phyloP scores from a whole-genome alignment of 2,888 invertebrate species.

The Lissonota sp. region DNA sequence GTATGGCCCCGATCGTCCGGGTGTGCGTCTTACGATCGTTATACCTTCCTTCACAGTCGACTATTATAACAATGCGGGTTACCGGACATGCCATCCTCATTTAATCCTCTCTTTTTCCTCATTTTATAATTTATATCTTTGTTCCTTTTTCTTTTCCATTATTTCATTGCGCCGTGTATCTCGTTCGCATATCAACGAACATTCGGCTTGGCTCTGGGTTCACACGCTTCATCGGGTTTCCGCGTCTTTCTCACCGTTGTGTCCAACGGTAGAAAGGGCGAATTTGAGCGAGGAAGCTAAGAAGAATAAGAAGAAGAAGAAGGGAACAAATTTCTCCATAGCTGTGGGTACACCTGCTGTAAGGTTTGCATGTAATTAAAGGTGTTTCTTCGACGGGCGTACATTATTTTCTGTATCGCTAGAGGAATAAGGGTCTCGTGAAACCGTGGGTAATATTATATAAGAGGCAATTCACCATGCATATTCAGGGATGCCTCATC shows the following conservation, averaged over 20 bases:
- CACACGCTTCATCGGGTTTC: constrained; percentile 59
- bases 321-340: constrained; percentile 45
- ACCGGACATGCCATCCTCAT: constrained; percentile 47
- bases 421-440: constrained; percentile 13
- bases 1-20: constrained; percentile 43
- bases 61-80: constrained; percentile 50
- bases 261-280: constrained; percentile 5
- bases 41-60: constrained; percentile 7
- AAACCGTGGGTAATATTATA: constrained; percentile 48
- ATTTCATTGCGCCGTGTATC: constrained; percentile 29
- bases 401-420: constrained; percentile 42
- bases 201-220: constrained; percentile 25
- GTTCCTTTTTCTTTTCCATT: constrained; percentile 10
- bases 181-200: constrained; percentile 15
- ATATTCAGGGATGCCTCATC: constrained; percentile 40
- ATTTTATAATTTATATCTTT: neutral
- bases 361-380: constrained; percentile 64
- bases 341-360: constrained; percentile 58
- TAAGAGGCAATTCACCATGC: constrained; percentile 25
- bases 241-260: constrained; percentile 17
- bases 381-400: constrained; percentile 31
- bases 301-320: neutral
- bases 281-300: neutral
- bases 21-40: constrained; percentile 44
- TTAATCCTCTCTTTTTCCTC: constrained; percentile 15